Base-by-base conservation (phyloP, 2,113 vertebrate genomes). In the Apodemus speciosus region DNA sequence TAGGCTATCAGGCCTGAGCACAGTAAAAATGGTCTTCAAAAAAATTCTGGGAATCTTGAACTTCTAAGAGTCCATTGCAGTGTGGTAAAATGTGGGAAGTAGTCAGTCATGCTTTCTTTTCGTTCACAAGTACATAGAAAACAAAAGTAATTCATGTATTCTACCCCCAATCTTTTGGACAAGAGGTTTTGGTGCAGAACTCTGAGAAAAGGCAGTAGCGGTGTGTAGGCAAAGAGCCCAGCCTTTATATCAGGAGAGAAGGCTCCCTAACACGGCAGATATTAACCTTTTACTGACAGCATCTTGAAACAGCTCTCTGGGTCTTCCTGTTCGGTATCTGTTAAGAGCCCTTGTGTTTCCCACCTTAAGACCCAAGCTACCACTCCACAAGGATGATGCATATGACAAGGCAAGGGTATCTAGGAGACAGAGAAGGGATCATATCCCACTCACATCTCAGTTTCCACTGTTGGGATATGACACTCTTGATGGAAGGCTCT, bases 401-500 rank as follows among this genome's bases (percentile, higher is more conserved):
- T 14, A 14, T 3, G 18, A 85, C n/a, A n/a, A 25, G 18, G 53
- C 72, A 68, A 30, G 40, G 6, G 8, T 3, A 3, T 32, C 13
- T 49, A 43, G 8, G 11, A 73, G 2, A 15, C 1, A 69, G 20
- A n/a, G n/a, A 30, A 43, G 16, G 18, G 0, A 4, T 30, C 15
- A 18, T 16, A 76, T 68, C 51, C 62, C 72, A 97, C 96, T 53
- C 27, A 95, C 93, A 23, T 79, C 68, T 96, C 76, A 8, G 97
- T 84, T n/a, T 97, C 98, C 90, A 99, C 98, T 0, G 98, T 98
- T 1, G 99, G 99, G 38, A 98, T 93, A 51, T 99, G 98, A 89
- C 99, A 99, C 80, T 94, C 15, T 0, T 99, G 97, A 64, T 99
- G 99, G 97, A 99, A 99, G 79, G 99, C 98, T 93, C 97, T 97